A percentile compares a stretch with the other conserved stretches of the same genome.
Evolutionary conservation across 1,140 invertebrate genomes (phyloP).

Genomic region (Micrasema longulum): DNA sequence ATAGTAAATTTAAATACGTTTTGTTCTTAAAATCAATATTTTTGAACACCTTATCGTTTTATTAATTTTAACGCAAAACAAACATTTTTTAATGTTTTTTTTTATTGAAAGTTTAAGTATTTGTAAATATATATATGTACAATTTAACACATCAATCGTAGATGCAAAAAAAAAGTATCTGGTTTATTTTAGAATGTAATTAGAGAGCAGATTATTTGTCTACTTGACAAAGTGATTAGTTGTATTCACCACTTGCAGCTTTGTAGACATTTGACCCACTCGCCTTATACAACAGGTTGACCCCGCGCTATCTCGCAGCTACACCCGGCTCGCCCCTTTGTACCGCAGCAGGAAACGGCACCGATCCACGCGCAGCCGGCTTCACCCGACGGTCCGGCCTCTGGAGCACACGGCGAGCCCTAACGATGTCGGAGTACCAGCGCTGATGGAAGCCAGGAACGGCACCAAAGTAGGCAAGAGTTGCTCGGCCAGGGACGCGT

Average conservation of each 20-base stretch:
- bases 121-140: no score
- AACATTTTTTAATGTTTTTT: no score
- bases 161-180: no score
- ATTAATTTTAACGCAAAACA: no score
- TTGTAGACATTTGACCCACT: constrained; percentile 2
- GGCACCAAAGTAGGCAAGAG: constrained; percentile 40
- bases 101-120: no score
- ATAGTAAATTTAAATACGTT: no score
- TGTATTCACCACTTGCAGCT: not conserved
- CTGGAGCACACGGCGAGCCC: not conserved
- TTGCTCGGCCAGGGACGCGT: constrained; percentile 52
- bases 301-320: constrained; percentile 43
- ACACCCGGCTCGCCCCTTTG: constrained; percentile 47
- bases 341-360: constrained; percentile 51
- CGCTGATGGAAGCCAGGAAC: constrained; percentile 1
- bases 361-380: constrained; percentile 41
- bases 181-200: no score
- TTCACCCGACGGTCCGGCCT: constrained; percentile 34
- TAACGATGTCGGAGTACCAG: constrained; percentile 26
- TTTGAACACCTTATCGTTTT: no score
- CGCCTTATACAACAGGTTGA: constrained; percentile 45
- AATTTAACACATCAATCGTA: no score
- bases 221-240: no score
- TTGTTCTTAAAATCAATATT: no score
- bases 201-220: no score